Evolutionary conservation across 2,888 invertebrate species (phyloP).

Genomic region (Agonopterix alstromeriana): DNA sequence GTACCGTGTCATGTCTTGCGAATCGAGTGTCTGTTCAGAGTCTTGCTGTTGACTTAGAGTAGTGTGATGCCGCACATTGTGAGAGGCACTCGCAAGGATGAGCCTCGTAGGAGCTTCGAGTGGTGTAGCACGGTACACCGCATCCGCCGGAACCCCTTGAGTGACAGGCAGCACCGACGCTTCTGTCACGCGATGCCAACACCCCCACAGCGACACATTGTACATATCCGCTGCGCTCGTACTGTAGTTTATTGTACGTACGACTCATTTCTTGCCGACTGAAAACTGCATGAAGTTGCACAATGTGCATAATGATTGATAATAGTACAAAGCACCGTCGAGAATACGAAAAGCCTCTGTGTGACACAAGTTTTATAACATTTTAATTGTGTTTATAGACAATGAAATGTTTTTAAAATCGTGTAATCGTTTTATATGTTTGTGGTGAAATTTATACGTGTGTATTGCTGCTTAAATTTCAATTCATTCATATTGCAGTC

Average conservation of each 20-base stretch:
- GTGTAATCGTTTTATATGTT: conserved; percentile 21
- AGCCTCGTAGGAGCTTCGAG: conserved; percentile 62
- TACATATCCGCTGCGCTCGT: conserved; percentile 61
- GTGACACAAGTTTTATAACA: conserved; percentile 29
- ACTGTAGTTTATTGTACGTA: conserved; percentile 53
- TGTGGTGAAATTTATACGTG: conserved; percentile 32
- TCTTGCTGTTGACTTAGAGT: conserved; percentile 71
- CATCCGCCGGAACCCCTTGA: conserved; percentile 58
- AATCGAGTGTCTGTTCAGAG: conserved; percentile 66
- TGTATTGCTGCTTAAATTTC: conserved; percentile 33
- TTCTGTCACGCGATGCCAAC: conserved; percentile 49
- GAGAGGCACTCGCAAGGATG: conserved; percentile 53
- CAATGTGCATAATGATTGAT: conserved; percentile 52
- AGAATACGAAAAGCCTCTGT: conserved; percentile 43
- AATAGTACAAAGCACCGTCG: conserved; percentile 49
- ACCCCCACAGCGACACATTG: conserved; percentile 53
- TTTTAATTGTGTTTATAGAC: conserved; percentile 6
- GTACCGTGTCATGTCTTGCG: conserved; percentile 65
- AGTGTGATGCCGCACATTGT: conserved; percentile 69
- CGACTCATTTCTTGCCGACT: conserved; percentile 41
- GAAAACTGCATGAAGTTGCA: conserved; percentile 64
- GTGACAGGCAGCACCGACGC: conserved; percentile 67
- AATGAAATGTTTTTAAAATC: conserved; percentile 15
- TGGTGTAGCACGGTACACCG: conserved; percentile 59
- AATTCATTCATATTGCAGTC: conserved; percentile 21